Conservation (phyloP, 2,888 invertebrate genomes). For the Amphimallon solstitiale region DNA sequence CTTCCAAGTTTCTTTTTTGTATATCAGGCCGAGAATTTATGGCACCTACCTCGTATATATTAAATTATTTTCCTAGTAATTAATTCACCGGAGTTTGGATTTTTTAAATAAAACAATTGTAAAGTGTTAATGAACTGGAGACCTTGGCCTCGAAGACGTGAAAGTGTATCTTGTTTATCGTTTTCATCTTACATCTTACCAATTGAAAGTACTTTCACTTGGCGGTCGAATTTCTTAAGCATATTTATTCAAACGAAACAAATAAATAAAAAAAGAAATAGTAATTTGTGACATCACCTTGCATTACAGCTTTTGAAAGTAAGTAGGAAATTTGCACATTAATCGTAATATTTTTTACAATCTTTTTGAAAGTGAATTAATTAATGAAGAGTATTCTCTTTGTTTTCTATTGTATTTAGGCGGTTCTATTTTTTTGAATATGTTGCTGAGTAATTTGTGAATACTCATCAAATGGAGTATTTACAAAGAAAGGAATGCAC, state of each 20-base stretch:
- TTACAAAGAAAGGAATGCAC: too few species aligned
- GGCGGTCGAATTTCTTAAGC: background rate
- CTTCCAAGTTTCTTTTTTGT: too few species aligned
- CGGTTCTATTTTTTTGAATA: too few species aligned
- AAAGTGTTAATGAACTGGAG: slow-evolving; percentile 38
- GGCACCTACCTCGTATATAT: too few species aligned
- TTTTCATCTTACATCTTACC: slow-evolving; percentile 27
- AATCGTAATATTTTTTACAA: background rate
- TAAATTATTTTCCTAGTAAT: too few species aligned
- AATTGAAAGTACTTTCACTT: slow-evolving; percentile 37
- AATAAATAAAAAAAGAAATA: slow-evolving; percentile 18
- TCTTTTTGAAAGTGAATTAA: too few species aligned
- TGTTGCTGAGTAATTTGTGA: too few species aligned
- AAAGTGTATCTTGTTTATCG: slow-evolving; percentile 31
- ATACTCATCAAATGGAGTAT: too few species aligned
- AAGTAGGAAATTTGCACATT: background rate
- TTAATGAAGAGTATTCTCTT: too few species aligned
- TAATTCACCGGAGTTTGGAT: too few species aligned
- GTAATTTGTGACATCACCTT: slow-evolving; percentile 11
- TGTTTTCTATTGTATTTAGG: too few species aligned
- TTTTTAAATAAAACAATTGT: background rate
- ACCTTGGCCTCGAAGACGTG: slow-evolving; percentile 37
- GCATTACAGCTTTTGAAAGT: slow-evolving; percentile 6
- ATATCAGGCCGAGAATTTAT: too few species aligned
- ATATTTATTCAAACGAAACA: slow-evolving; percentile 9